Base-by-base conservation (phyloP, 2,888 invertebrate genomes). In the Lepidochrysops patricia region DNA sequence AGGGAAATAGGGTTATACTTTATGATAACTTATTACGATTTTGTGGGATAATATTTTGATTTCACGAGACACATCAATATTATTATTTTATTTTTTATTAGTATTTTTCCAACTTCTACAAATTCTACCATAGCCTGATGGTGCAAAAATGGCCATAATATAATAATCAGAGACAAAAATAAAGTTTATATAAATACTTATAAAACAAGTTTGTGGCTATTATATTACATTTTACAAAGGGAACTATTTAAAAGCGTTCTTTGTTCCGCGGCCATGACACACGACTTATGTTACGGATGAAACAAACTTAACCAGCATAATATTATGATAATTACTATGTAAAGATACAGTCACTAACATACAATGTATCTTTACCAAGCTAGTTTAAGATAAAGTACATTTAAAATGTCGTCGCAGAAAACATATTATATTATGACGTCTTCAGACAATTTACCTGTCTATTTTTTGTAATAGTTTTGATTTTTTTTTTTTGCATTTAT, bases 201-300 rank as follows among this genome's bases (percentile, higher is more conserved):
- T 19, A 9, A 23, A 43, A 43, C 19, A 9, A 19, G 9, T 43
- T 15, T 37, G 43, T 4, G 9, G 9, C 19, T 43, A 23, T 23
- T 43, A 43, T 19, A 43, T 43, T 23, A 43, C 19, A 23, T 43
- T 23, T 43, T 43, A 43, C 43, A 43, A 43, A 43, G 43, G 43
- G 43, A 43, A 19, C 9, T 12, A 43, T 43, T 29, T 29, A 43
- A 43, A 43, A 43, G 43, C 43, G 23, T 43, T 43, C 19, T 43
- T 43, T 43, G 43, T 43, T 43, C 43, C 12, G 9, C 12, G 43
- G 43, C 43, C 43, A 19, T 43, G 43, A 43, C 43, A 43, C 43
- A 43, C 12, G 43, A 43, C 43, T 43, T 43, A 43, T 43, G 19
- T 43, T 43, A 43, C 43, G 43, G 43, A 43, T 43, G 43, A 43